Base-by-base conservation (phyloP, 2,797 vertebrate genomes). In the Hypotaenidia okinawae region DNA sequence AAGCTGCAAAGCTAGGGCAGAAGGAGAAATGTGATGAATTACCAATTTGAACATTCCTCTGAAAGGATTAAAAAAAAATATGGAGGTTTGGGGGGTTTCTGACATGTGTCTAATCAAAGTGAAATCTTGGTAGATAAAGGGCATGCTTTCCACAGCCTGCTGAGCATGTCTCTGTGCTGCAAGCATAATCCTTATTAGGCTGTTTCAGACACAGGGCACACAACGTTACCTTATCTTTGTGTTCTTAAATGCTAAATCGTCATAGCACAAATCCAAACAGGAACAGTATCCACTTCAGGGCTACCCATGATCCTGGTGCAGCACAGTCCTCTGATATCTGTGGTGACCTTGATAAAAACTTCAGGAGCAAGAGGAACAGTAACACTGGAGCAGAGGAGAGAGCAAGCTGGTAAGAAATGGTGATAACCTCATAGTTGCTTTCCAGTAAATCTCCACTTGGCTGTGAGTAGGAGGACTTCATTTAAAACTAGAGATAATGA, bases 341-440 rank as follows among this genome's bases (percentile, higher is more conserved):
- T 66, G 82, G 33, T 81, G 91, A 72, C 45, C 37, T 91, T 54
- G 51, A 91, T 84, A 88, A 66, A 77, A 91, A 68, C 39, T 78
- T 17, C 24, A 54, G 69, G 75, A 78, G 10, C 28, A 47, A 39
- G 47, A 70, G 59, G 32, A 49, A 11, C 24, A 84, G 57, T 64
- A 72, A 67, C 62, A 13, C 64, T 87, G 54, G 24, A 22, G 57
- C 76, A 88, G 24, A 1, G 11, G 13, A n/a, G 70, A 58, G 66
- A 58, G 66, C 3, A 16, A 41, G 27, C 27, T 93, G 66, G 35
- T 89, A 51, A 73, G 79, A 94, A 93, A 49, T 45, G 47, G 43
- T 84, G 88, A 79, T 87, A 88, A 82, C 80, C 80, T 93, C 80
- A 76, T 70, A 94, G 79, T 51, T 95, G 77, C 59, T 75, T 92